Conservation (phyloP, 1,140 invertebrate species). For the Diachasmimorpha longicaudata region DNA sequence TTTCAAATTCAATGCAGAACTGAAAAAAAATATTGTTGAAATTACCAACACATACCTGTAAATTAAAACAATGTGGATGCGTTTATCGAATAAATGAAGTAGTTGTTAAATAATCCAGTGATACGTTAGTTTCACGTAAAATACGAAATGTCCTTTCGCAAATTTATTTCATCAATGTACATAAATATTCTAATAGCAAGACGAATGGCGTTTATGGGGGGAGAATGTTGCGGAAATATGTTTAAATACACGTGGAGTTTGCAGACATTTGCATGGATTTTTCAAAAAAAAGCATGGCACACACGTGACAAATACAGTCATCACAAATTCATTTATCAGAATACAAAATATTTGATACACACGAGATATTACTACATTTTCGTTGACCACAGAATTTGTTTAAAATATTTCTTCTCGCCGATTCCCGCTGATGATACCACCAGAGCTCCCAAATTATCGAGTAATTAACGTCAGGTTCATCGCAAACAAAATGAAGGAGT, state of each 20-base stretch:
- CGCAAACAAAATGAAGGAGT: too few species aligned
- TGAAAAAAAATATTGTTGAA: background rate
- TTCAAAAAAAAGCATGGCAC: background rate
- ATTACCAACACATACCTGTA: background rate
- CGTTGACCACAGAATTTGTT: background rate
- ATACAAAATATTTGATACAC: background rate
- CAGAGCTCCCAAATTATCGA: too few species aligned
- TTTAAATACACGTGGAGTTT: background rate
- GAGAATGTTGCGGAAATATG: background rate
- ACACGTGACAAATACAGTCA: background rate
- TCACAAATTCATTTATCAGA: background rate
- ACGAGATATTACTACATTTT: background rate
- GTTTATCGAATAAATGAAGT: background rate
- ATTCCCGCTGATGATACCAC: too few species aligned
- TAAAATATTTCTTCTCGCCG: background rate
- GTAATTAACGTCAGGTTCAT: too few species aligned
- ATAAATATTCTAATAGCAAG: slow-evolving; percentile 7
- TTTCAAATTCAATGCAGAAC: background rate
- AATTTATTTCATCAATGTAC: background rate
- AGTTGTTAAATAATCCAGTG: background rate
- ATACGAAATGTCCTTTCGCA: background rate
- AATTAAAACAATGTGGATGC: background rate
- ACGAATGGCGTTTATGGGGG: background rate
- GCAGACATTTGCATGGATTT: background rate
- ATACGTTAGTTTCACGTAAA: background rate